Conservation (phyloP, 2,797 vertebrate species). For the Gallinago nigripennis region DNA sequence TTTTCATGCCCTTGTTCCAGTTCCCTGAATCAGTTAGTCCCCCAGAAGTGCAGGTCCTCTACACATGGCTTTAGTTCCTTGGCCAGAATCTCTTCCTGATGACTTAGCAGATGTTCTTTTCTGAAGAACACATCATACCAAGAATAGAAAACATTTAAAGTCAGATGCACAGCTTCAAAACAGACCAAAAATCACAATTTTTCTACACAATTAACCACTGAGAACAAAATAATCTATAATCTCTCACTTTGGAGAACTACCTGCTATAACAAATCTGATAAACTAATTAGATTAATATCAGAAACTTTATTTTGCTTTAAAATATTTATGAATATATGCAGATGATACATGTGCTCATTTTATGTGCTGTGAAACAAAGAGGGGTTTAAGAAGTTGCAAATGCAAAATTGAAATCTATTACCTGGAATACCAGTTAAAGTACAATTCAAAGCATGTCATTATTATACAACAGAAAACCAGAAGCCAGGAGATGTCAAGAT, state of each 20-base stretch:
- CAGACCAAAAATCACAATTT: fast-evolving
- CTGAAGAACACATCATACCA: neutral
- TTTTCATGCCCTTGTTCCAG: neutral
- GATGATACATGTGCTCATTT: neutral
- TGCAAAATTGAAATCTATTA: neutral
- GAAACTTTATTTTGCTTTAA: neutral
- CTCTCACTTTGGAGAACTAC: neutral
- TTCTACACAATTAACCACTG: neutral
- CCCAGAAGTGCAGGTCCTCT: neutral
- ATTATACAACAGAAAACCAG: neutral
- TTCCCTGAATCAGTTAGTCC: neutral
- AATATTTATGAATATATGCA: neutral
- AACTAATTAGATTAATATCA: neutral
- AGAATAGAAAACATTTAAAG: neutral
- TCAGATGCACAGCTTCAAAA: neutral
- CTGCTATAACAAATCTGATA: neutral
- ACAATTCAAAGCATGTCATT: neutral
- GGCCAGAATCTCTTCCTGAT: neutral
- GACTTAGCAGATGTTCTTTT: neutral
- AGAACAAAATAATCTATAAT: neutral
- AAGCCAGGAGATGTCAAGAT: neutral
- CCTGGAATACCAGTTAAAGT: neutral
- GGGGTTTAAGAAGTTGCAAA: neutral
- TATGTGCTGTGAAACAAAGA: neutral
- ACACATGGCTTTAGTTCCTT: neutral